Evolutionary conservation across 2,888 invertebrate species (phyloP), one percentile per base, ranked within the genome.

Genomic region (Ophion ellenae): DNA sequence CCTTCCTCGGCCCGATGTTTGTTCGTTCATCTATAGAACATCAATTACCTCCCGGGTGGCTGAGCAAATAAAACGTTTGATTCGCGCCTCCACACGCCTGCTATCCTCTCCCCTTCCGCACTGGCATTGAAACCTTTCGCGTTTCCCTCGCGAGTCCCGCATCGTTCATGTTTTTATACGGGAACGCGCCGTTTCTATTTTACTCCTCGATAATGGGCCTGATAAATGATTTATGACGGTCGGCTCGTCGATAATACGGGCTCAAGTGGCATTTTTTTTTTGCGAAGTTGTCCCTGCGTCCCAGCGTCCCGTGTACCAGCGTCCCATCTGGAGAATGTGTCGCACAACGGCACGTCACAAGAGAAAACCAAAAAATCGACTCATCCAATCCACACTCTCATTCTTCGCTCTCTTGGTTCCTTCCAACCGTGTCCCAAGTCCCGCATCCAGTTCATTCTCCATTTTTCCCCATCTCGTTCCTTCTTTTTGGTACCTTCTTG

Each of bases 51-150:
- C 73, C 80, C 74, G 78, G 61, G 73, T 86, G 85, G 83, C 83
- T 86, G 85, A 83, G 80, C 83, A 83, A 86, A 86, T 80, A 86
- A 86, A 86, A 86, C 83, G 83, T 83, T 86, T 83, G 85, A 83
- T 86, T 83, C 80, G 83, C 80, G 40, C 59, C 80, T n/a, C 17
- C 47, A 4, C 71, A 14, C 45, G 76, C 9, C 10, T 20, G 6
- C 64, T 24, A 53, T 14, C 14, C 17, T 53, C 53, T 53, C 17
- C 17, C 17, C 17, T 36, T 59, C 53, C 71, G 32, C 71, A 73
- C 79, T 79, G 82, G 76, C 79, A 85, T 76, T 83, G 79, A 82
- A 85, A 83, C 85, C 83, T 79, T 76, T 85, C 82, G 67, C 64
- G 45, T 76, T 76, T 76, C 17, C 70, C 61, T 61, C 61, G 61